Conservation (phyloP, 2,797 vertebrate species). For the Salarias fasciatus region DNA sequence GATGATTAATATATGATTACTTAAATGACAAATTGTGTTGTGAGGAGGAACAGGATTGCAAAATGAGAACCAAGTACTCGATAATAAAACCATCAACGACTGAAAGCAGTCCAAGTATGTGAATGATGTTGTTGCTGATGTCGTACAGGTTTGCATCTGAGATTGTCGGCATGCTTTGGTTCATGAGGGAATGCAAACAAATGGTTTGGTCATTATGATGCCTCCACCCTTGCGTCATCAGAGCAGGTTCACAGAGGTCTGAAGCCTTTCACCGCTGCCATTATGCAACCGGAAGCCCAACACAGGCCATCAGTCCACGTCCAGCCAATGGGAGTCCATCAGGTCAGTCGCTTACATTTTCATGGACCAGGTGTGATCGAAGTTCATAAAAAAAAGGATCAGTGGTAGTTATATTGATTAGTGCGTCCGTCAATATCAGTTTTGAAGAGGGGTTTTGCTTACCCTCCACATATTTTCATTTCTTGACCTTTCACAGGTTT, state of each 20-base stretch:
- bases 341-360: not conserved
- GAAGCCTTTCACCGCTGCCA: too few species aligned
- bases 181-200: not conserved
- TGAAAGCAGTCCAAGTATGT: not conserved
- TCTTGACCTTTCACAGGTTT: conserved; percentile 3
- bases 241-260: too few species aligned
- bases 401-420: too few species aligned
- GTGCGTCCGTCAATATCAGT: too few species aligned
- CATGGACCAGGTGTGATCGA: not conserved
- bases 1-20: conserved; percentile 44
- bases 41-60: conserved; percentile 1
- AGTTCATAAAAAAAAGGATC: conserved; percentile 8
- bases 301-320: too few species aligned
- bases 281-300: too few species aligned
- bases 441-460: not conserved
- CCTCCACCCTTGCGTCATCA: too few species aligned
- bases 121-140: too few species aligned
- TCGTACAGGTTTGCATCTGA: too few species aligned
- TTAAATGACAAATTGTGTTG: conserved; percentile 38
- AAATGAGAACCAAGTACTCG: conserved; percentile 18
- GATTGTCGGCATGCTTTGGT: not conserved
- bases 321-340: not conserved
- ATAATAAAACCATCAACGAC: conserved; percentile 19
- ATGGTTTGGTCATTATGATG: too few species aligned
- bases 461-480: conserved; percentile 11